phyloP scores from a whole-genome alignment of 37 sponge, comb jelly and placozoan genomes.

The Corticium candelabrum region DNA sequence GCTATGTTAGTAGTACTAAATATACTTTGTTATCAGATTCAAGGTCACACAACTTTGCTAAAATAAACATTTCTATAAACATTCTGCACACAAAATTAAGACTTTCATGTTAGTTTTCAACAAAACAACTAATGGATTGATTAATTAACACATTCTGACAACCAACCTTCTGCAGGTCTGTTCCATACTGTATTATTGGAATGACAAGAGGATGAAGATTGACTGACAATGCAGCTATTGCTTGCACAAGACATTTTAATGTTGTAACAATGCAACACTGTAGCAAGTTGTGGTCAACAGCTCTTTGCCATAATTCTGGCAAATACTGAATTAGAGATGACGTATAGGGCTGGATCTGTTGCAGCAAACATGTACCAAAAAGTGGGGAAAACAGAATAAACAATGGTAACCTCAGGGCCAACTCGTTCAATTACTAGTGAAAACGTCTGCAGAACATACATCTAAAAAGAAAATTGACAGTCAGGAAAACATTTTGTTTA shows the following conservation, averaged over 20 bases:
- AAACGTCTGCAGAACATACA: constrained; percentile 47
- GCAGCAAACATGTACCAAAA: background rate
- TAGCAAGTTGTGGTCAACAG: constrained; percentile 30
- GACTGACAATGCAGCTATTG: constrained; percentile 41
- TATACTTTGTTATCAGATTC: background rate
- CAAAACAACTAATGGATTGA: too few relatives aligned
- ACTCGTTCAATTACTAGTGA: constrained; percentile 52
- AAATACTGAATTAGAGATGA: constrained; percentile 44
- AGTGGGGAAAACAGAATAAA: too few relatives aligned
- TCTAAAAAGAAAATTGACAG: constrained; percentile 14
- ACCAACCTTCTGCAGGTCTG: constrained; percentile 9
- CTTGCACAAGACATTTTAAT: constrained; percentile 31
- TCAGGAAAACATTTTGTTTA: too few relatives aligned
- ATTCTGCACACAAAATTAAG: too few relatives aligned
- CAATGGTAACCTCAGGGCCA: constrained; percentile 24
- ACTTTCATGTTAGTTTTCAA: too few relatives aligned
- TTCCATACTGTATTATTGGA: constrained; percentile 54
- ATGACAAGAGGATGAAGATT: constrained; percentile 52
- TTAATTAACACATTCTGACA: too few relatives aligned
- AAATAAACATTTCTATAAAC: too few relatives aligned
- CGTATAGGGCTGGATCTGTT: constrained; percentile 49
- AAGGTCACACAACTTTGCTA: too few relatives aligned
- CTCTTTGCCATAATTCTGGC: constrained; percentile 12
- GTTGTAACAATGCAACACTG: constrained; percentile 46
- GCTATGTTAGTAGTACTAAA: background rate